A percentile compares a stretch with the other conserved stretches of the same genome.
phyloP scores from a whole-genome alignment of 2,797 vertebrate genomes.

The Parauchenoglanis punctatus region DNA sequence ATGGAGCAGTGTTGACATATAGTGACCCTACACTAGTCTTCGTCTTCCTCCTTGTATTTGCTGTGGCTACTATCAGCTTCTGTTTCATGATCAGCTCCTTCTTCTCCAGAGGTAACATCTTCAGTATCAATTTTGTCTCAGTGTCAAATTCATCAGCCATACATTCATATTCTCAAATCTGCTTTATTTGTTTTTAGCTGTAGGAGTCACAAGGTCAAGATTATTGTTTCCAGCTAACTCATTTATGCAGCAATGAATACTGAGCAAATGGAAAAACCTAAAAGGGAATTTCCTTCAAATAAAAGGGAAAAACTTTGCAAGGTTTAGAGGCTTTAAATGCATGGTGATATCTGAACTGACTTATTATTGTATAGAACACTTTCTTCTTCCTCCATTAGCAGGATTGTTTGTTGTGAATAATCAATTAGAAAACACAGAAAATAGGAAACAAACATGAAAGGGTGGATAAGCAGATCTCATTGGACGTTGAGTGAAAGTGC shows the following conservation, averaged over 20 bases:
- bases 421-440: not conserved
- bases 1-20: constrained; percentile 86
- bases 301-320: too few species aligned
- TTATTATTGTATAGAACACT: not conserved
- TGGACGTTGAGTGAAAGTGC: not conserved
- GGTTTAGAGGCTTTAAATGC: not conserved
- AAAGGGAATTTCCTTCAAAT: not conserved
- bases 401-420: not conserved
- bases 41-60: constrained; percentile 85
- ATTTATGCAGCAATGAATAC: not conserved
- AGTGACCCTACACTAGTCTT: constrained; percentile 93
- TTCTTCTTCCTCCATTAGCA: not conserved
- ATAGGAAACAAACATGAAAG: not conserved
- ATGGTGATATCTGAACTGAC: not conserved
- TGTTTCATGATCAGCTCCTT: constrained; percentile 99
- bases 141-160: not conserved
- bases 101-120: constrained; percentile 87
- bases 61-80: constrained; percentile 90
- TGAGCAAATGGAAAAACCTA: not conserved
- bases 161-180: not conserved
- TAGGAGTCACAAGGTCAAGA: not conserved
- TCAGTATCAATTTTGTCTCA: not conserved
- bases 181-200: not conserved
- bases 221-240: not conserved
- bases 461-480: not conserved